A percentile compares a stretch with the other conserved stretches of the same genome.
Evolutionary conservation across 2,797 vertebrate species (phyloP).

Genomic region (Micromesistius poutassou): DNA sequence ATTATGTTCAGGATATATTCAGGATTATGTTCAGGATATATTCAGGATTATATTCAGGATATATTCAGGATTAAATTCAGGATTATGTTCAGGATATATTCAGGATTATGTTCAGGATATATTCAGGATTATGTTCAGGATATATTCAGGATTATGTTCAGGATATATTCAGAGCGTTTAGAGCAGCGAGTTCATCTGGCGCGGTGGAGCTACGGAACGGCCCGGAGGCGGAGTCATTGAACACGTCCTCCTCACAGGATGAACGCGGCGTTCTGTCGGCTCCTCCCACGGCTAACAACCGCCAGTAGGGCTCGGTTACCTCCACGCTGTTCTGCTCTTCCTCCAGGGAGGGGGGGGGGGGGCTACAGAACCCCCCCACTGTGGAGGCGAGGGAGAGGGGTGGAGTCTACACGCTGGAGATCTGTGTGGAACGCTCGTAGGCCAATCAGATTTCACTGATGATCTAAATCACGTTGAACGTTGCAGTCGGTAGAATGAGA

Average conservation of each 20-base stretch:
- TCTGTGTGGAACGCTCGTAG: background rate
- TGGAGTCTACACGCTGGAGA: background rate
- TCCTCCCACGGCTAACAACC: background rate
- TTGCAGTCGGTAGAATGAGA: background rate
- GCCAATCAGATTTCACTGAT: background rate
- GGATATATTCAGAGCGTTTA: background rate
- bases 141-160: no score
- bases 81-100: no score
- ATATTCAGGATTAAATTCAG: no score
- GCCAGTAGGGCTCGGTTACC: background rate
- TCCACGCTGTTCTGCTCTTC: no score
- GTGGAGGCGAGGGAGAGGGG: no score
- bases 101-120: no score
- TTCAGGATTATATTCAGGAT: no score
- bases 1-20: no score
- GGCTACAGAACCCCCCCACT: no score
- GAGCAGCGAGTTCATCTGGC: background rate
- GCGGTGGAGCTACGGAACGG: background rate
- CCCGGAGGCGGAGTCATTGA: background rate
- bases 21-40: no score
- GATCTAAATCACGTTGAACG: background rate
- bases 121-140: no score
- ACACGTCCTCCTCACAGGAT: background rate
- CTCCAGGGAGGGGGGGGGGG: background rate
- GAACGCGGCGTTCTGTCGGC: background rate